These are phyloP conservation scores for Argyresthia goedartella DNA, from an alignment of 2,888 invertebrate genomes.

Conservation along the genomic window DNA sequence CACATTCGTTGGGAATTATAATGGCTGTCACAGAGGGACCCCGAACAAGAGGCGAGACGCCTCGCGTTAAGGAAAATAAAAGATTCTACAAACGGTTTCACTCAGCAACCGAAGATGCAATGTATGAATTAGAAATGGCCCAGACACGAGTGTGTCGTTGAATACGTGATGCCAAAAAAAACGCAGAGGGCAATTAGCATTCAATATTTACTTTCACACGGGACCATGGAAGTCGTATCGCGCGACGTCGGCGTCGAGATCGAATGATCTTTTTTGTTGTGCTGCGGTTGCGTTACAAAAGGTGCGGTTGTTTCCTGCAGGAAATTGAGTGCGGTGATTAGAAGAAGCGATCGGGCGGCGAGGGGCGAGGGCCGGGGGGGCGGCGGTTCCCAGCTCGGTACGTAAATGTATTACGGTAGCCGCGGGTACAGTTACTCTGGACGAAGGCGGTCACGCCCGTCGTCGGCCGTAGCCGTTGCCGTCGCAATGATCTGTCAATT, in stretches of 20 bases:
- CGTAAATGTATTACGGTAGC: slow-evolving; percentile 47
- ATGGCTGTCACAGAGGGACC: slow-evolving; percentile 64
- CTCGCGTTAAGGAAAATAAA: slow-evolving; percentile 58
- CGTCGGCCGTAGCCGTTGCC: slow-evolving; percentile 33
- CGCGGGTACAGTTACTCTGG: slow-evolving; percentile 46
- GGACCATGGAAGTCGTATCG: slow-evolving; percentile 8
- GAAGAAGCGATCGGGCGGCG: slow-evolving; percentile 23
- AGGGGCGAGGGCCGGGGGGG: slow-evolving; percentile 7
- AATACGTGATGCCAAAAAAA: slow-evolving; percentile 33
- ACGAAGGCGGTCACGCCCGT: slow-evolving; percentile 47
- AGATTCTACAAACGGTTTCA: slow-evolving; percentile 52
- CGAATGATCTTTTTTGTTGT: slow-evolving; percentile 22
- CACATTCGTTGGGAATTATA: slow-evolving; percentile 65
- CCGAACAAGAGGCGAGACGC: slow-evolving; percentile 63
- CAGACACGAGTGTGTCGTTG: slow-evolving; percentile 36
- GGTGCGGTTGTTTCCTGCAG: slow-evolving; percentile 30
- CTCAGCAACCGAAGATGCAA: slow-evolving; percentile 51
- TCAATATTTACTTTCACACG: slow-evolving; percentile 32
- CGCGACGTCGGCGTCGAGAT: not conserved
- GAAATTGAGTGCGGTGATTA: slow-evolving; percentile 39
- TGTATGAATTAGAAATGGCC: slow-evolving; percentile 42
- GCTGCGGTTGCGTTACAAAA: slow-evolving; percentile 29
- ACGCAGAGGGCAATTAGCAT: slow-evolving; percentile 19
- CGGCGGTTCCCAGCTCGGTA: slow-evolving; percentile 51
- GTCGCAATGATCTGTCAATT: slow-evolving; percentile 53